Base-by-base conservation (phyloP, 2,113 vertebrate genomes). In the Vicugna pacos region DNA sequence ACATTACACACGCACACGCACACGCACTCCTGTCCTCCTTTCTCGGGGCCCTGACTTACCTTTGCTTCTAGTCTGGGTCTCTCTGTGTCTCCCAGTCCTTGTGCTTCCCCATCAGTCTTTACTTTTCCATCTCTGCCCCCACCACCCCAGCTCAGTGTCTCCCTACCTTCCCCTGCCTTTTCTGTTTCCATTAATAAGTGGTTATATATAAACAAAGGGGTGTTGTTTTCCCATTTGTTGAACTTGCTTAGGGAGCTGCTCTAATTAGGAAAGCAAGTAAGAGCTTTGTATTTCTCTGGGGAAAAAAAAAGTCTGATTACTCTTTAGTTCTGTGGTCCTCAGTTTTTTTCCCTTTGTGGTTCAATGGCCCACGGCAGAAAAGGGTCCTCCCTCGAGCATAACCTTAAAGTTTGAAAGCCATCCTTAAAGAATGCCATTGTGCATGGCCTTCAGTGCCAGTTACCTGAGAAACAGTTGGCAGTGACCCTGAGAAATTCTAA, bases 401-500 rank as follows among this genome's bases (percentile, higher is more conserved):
- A 28, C 35, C 86, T n/a, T 32, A 67, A 32, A 86, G 87, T 86
- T 88, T 95, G 79, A 58, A 96, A 89, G 52, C 84, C 35, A 64
- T 35, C 85, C 73, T 96, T 95, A 91, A 97, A 97, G 91, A 91
- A 89, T 62, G 62, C 85, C 94, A 97, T 97, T 97, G 96, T 97
- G 82, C 56, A 72, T 32, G 48, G 62, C 60, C 46, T 83, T 89
- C 52, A 58, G 48, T 94, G 93, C 69, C 54, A 77, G 86, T 93
- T 96, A 97, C 97, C 96, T 93, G 96, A 98, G 82, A 93, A 83
- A 69, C 70, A 94, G 62, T 92, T n/a, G 2, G 79, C 56, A 91
- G 60, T 64, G 79, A 93, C 94, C 81, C 96, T 75, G 58, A 96
- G 96, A 98, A 96, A 98, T 97, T 91, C 96, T 94, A 98, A 48